A percentile compares a stretch with the other conserved stretches of the same genome.
phyloP scores from a whole-genome alignment of 2,888 invertebrate genomes.

The Liopterus haemorrhoidalis region DNA sequence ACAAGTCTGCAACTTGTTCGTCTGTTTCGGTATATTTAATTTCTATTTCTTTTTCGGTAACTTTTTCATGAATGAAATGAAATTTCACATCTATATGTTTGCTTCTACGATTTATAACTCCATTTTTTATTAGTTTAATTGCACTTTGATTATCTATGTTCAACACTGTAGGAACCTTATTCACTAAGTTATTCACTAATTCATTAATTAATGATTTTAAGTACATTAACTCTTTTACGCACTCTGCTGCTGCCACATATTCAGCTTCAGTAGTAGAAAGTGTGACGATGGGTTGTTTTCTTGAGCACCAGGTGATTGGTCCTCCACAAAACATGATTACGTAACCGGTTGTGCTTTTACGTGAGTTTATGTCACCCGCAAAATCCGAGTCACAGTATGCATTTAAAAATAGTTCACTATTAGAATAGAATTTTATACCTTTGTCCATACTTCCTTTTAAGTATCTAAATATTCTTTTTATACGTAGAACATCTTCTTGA shows the following conservation, averaged over 20 bases:
- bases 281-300: slow-evolving; percentile 27
- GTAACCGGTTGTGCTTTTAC: slow-evolving; percentile 30
- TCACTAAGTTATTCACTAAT: slow-evolving; percentile 13
- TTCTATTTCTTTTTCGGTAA: slow-evolving; percentile 17
- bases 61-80: slow-evolving; percentile 25
- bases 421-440: not conserved
- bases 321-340: slow-evolving; percentile 15
- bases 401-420: slow-evolving; percentile 9
- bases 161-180: slow-evolving; percentile 11
- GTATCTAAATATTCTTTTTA: slow-evolving; percentile 2
- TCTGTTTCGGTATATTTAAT: slow-evolving; percentile 23
- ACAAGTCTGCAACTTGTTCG: slow-evolving; percentile 23
- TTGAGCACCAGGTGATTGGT: slow-evolving; percentile 28
- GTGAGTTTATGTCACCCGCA: slow-evolving; percentile 26
- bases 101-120: slow-evolving; percentile 22
- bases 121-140: slow-evolving; percentile 24
- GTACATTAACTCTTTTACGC: slow-evolving; percentile 26
- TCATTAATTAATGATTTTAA: slow-evolving; percentile 27
- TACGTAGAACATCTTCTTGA: not conserved
- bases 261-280: slow-evolving; percentile 33
- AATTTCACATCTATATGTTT: slow-evolving; percentile 30
- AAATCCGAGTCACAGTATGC: slow-evolving; percentile 28
- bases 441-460: not conserved
- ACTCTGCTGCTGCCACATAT: slow-evolving; percentile 26
- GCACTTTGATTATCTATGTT: slow-evolving; percentile 28